Base-by-base conservation (phyloP, 2,797 vertebrate species). In the Anabas testudineus region DNA sequence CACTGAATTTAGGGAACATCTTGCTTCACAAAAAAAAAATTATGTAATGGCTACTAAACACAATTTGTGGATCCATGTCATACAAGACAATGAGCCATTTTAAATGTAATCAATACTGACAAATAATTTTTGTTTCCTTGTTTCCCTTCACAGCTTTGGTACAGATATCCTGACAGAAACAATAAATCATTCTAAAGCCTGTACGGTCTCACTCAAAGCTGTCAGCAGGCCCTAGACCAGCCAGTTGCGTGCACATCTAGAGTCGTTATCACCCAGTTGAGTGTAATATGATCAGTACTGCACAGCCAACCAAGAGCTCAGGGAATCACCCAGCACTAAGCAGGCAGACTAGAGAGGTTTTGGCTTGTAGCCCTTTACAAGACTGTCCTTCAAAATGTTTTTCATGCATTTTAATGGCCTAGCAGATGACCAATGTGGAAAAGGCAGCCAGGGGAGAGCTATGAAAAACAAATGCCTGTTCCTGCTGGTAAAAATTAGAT, bases 211-310 rank as follows among this genome's bases (percentile, higher is more conserved):
- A 47, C 71, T 69, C 36, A 71, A 78, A 74, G 62, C 78, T 67
- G 70, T 75, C 72, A 68, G 74, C 60, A 61, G 36, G 71, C 41
- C 45, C 19, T 18, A 53, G 51, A 76, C 43, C 67, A 77, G 71
- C 60, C 76, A 62, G 74, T 72, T 28, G 13, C 56, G 65, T 53
- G 42, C 70, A 61, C 78, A 78, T 80, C 58, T 32, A 55, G 60
- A 80, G 77, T 70, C 77, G 87, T 82, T 78, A 81, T 84, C 74
- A 61, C 58, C 69, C 73, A 67, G 74, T 76, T 75, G 80, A 67
- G 57, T 74, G 76, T 84, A 87, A 88, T 79, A 71, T 67, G 87
- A 90, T 90, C 86, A 68, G 78, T 53, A 37, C 46, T 77, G 54
- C 77, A 71, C 67, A 86, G 74, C 84, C 79, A 78, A 76, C 77